Evolutionary conservation across 2,113 vertebrate species (phyloP), one percentile per base, ranked within the genome.

Genomic region (Zapus hudsonius): DNA sequence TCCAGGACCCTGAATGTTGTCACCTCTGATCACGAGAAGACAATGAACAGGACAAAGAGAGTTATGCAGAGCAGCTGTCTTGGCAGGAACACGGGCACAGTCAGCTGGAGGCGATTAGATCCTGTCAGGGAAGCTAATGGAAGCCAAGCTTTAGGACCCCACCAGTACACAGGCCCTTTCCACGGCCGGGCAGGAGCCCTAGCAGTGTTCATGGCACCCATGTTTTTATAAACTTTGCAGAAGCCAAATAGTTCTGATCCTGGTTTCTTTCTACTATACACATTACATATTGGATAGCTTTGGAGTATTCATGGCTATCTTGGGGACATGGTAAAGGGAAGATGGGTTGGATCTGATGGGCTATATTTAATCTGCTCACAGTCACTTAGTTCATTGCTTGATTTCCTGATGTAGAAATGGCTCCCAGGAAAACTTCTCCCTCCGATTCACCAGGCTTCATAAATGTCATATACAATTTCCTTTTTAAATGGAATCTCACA

Each of bases 361-460:
- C 29, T 42, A 29, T 36, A 93, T 63, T 33, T 84, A 69, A 74
- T 16, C 66, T 33, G 55, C 25, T 80, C 40, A 55, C n/a, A 66
- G 78, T 73, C 64, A 47, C 47, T 55, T 81, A 75, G 59, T 64
- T 75, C 17, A 69, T 57, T 9, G 33, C 44, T 55, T 29, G 55
- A 19, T 59, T 25, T 80, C 73, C 38, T 31, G 1, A 33, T 23
- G 20, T 5, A 44, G 63, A 52, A 70, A 70, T 76, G 61, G 75
- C 20, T 89, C 73, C 55, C 64, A 91, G 73, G 66, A 93, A 88
- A 66, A 89, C 27, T 47, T 33, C 44, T 78, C 47, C 61, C 17
- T 40, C 36, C 55, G 84, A 40, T 29, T 93, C 79, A 76, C n/a
- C 67, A 76, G 27, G 66, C 57, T 31, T 47, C 47, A 47, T 47